Percentiles rank a stretch among this genome's conserved stretches.
These are phyloP conservation scores for Strongylocentrotus purpuratus DNA, from an alignment of 35 echinoderm and acorn worm species.

Conservation along the genomic window DNA sequence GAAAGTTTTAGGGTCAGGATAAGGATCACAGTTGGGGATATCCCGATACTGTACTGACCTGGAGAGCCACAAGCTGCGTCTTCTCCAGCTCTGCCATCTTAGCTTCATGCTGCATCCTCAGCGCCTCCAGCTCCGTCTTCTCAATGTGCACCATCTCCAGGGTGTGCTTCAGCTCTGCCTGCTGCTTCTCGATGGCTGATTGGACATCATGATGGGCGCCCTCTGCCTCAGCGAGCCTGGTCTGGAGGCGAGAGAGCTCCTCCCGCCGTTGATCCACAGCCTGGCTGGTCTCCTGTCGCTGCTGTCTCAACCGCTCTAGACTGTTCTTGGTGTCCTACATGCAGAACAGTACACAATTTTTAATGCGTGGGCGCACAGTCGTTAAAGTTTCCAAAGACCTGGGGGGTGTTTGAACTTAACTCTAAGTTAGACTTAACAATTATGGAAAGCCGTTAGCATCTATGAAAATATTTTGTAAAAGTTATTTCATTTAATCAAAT, in stretches of 20 bases:
- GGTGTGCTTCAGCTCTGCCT: constrained; percentile 89
- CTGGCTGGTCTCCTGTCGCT: constrained; percentile 54
- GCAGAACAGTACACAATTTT: neutral
- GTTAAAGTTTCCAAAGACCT: neutral
- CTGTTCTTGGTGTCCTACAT: constrained; percentile 73
- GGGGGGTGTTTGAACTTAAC: no score
- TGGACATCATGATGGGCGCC: constrained; percentile 52
- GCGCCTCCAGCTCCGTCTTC: constrained; percentile 93
- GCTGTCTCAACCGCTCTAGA: constrained; percentile 57
- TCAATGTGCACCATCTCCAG: constrained; percentile 98
- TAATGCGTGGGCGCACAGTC: neutral
- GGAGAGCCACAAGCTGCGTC: constrained; percentile 81
- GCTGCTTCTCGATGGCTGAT: constrained; percentile 74
- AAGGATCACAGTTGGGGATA: no score
- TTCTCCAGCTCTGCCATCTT: constrained; percentile 89
- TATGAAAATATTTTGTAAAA: no score
- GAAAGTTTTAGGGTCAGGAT: no score
- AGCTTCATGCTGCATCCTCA: constrained; percentile 82
- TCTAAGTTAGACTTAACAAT: no score
- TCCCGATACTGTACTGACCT: constrained; percentile 50
- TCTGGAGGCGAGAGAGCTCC: constrained; percentile 51
- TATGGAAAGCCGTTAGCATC: no score
- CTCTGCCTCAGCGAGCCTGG: constrained; percentile 52
- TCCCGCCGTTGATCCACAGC: constrained; percentile 45
- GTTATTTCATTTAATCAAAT: no score